Evolutionary conservation across 1,140 invertebrate genomes (phyloP).

Genomic region (Diachasma alloeum): DNA sequence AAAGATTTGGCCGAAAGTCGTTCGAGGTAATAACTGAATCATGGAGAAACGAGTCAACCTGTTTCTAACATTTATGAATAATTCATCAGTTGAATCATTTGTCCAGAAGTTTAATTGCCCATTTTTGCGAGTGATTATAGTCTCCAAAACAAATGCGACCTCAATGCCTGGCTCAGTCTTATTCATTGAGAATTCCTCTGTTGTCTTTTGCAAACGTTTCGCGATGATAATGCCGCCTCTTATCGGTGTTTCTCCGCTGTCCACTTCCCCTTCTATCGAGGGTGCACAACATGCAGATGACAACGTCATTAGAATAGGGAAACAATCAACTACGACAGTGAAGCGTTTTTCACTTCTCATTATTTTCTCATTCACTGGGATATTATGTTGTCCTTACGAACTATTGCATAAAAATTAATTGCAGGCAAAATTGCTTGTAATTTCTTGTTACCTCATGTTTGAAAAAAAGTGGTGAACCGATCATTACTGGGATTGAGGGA

Average conservation of each 20-base stretch:
- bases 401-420: neutral
- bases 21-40: neutral
- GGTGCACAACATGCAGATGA: neutral
- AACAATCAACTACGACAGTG: neutral
- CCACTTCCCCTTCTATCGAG: neutral
- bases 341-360: neutral
- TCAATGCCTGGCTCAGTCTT: neutral
- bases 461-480: neutral
- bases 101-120: neutral
- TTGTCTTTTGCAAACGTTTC: neutral
- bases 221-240: neutral
- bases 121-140: neutral
- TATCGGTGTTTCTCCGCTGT: neutral
- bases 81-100: neutral
- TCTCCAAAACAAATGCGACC: neutral
- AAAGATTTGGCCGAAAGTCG: neutral
- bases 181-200: neutral
- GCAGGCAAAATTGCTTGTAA: neutral
- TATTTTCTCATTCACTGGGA: neutral
- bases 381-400: neutral
- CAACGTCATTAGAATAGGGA: neutral
- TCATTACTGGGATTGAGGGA: neutral
- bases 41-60: neutral
- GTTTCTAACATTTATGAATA: neutral
- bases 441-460: neutral